Evolutionary conservation across 30 jellyfish, hydroid and myxozoan genomes (phyloP).

Genomic region (Catostylus mosaicus): DNA sequence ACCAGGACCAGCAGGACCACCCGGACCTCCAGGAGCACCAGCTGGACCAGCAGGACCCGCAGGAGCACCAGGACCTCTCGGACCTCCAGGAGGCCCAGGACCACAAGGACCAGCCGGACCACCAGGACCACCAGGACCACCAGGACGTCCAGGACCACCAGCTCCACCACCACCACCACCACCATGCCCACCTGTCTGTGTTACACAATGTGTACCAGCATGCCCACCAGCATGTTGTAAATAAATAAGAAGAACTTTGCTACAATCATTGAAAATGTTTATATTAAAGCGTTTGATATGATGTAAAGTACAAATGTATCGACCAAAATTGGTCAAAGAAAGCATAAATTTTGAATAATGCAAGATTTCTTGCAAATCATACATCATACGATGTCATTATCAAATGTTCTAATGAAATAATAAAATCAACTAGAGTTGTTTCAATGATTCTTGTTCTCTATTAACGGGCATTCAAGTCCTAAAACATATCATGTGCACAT

Average conservation of each 20-base stretch:
- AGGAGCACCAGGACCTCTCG: constrained; percentile 99
- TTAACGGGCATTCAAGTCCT: too few species aligned
- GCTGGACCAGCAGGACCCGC: constrained; percentile 98
- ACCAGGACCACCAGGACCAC: constrained; percentile 99
- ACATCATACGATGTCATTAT: neutral
- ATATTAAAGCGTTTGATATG: neutral
- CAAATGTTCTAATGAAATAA: neutral
- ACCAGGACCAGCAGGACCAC: constrained; percentile 98
- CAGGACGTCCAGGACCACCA: constrained; percentile 99
- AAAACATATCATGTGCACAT: too few species aligned
- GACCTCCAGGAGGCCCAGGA: constrained; percentile 99
- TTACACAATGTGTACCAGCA: constrained; percentile 79
- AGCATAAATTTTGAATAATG: neutral
- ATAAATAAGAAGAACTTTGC: constrained; percentile 4
- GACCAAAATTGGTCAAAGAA: neutral
- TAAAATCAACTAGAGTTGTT: neutral
- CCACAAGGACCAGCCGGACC: constrained; percentile 99
- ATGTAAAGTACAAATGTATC: neutral
- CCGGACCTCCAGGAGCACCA: constrained; percentile 98
- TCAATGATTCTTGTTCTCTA: too few species aligned
- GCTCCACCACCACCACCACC: constrained; percentile 99
- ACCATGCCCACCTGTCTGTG: constrained; percentile 99
- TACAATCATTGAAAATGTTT: neutral
- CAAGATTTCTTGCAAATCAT: constrained; percentile 7
- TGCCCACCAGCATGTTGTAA: constrained; percentile 98